These are phyloP conservation scores for Ammodytes marinus DNA, from an alignment of 2,113 vertebrate genomes.

Conservation along the genomic window DNA sequence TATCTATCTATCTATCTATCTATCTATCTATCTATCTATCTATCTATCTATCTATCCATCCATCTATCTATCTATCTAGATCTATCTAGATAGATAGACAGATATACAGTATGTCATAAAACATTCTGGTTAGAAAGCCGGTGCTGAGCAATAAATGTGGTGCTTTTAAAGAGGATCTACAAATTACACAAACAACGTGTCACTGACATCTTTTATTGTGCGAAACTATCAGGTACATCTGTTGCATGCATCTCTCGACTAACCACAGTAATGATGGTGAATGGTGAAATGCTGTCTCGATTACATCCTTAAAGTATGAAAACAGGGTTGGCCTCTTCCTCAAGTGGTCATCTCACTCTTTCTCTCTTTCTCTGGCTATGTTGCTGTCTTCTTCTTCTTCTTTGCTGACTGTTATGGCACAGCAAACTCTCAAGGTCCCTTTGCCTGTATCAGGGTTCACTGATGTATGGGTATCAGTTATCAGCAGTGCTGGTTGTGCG, in stretches of 20 bases:
- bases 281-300: constrained; percentile 6
- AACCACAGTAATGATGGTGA: neutral
- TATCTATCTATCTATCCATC: too few relatives aligned
- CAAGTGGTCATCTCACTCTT: neutral
- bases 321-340: neutral
- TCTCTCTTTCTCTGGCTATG: neutral
- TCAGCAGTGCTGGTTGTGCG: constrained; percentile 2
- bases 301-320: neutral
- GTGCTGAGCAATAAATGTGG: constrained; percentile 22
- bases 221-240: constrained; percentile 32
- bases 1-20: too few relatives aligned
- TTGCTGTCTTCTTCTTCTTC: neutral
- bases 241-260: neutral
- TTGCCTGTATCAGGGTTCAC: neutral
- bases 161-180: neutral
- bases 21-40: too few relatives aligned
- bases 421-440: neutral
- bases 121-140: neutral
- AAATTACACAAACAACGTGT: constrained; percentile 14
- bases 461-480: constrained; percentile 18
- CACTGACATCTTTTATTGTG: constrained; percentile 39
- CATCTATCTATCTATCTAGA: too few relatives aligned
- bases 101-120: too few relatives aligned
- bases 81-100: too few relatives aligned
- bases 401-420: constrained; percentile 21